Percentiles rank a stretch among this genome's conserved stretches.
Conservation (phyloP, 2,888 invertebrate species). For the Charanyca ferruginea region DNA sequence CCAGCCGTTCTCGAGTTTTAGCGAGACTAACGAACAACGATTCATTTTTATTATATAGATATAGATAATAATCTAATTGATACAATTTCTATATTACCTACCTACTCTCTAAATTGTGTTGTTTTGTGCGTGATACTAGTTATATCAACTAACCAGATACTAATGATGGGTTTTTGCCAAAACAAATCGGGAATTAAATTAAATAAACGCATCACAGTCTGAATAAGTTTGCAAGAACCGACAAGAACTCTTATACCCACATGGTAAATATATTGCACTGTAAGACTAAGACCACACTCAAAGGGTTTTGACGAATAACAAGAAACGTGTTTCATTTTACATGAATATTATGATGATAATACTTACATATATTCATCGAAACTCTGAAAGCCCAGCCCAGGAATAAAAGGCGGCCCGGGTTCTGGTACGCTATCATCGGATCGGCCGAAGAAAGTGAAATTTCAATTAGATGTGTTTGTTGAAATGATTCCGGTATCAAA, state of each 20-base stretch:
- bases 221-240: neutral
- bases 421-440: neutral
- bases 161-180: too few species aligned
- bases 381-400: neutral
- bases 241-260: neutral
- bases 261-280: neutral
- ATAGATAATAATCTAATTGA: too few species aligned
- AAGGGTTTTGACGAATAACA: neutral
- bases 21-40: too few species aligned
- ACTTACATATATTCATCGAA: slow-evolving; percentile 1
- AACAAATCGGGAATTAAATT: too few species aligned
- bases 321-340: neutral
- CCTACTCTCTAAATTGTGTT: too few species aligned
- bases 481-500: neutral
- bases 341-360: neutral
- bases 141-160: too few species aligned
- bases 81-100: too few species aligned
- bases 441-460: slow-evolving; percentile 1
- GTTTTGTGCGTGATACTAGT: too few species aligned
- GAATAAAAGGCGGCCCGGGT: slow-evolving; percentile 10
- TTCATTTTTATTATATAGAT: too few species aligned
- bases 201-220: neutral
- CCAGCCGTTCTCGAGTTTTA: too few species aligned
- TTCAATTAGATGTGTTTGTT: neutral
- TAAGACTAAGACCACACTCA: neutral